Evolutionary conservation across 1,140 invertebrate genomes (phyloP).

Genomic region (Caenorhabditis briggsae): DNA sequence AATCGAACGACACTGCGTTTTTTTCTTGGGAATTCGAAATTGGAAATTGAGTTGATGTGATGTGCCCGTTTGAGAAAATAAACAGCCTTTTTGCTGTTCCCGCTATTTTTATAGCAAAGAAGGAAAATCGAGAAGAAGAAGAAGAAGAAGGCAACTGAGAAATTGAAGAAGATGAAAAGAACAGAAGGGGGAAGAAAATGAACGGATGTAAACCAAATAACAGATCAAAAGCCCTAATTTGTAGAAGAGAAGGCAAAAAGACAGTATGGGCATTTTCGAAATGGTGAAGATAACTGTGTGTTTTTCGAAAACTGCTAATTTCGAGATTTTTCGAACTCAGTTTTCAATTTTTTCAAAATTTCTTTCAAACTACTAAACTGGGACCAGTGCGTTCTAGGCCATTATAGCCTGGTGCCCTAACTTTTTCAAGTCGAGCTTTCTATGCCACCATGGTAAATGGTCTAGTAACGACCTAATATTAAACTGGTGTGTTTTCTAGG

Average conservation of each 20-base stretch:
- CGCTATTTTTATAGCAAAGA: background rate
- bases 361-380: no score
- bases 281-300: no score
- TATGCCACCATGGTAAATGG: no score
- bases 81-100: slow-evolving; percentile 33
- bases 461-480: no score
- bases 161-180: background rate
- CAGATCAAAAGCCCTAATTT: background rate
- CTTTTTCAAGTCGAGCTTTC: no score
- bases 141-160: background rate
- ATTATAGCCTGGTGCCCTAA: no score
- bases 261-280: no score
- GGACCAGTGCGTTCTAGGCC: no score
- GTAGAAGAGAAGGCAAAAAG: background rate
- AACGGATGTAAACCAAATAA: background rate
- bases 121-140: slow-evolving; percentile 10
- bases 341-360: no score
- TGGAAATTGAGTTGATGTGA: slow-evolving; percentile 56
- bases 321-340: no score
- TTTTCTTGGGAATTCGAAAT: slow-evolving; percentile 24
- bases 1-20: slow-evolving; percentile 32
- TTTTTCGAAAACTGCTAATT: no score
- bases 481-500: no score
- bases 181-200: background rate
- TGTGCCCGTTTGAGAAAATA: slow-evolving; percentile 50